A percentile compares a stretch with the other conserved stretches of the same genome.
These are phyloP conservation scores for western clawed frog (Xenopus tropicalis) DNA, from an alignment of 2,113 vertebrate species.

Conservation along the genomic window DNA sequence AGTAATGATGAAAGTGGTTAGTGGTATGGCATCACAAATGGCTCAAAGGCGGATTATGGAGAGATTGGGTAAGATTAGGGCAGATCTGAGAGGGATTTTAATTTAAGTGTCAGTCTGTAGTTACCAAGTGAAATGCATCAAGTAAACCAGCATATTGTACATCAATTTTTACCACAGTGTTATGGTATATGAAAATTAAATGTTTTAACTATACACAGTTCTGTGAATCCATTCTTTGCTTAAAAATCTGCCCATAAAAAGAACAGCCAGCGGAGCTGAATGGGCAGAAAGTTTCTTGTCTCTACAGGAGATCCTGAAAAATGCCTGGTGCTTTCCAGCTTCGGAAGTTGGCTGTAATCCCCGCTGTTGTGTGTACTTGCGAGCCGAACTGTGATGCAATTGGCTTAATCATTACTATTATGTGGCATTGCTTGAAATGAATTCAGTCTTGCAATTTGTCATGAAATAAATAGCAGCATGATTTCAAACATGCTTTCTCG, in stretches of 20 bases:
- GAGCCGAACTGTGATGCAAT: conserved; percentile 59
- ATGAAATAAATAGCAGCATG: conserved; percentile 53
- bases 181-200: too few relatives aligned
- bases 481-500: conserved; percentile 57
- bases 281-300: conserved; percentile 52
- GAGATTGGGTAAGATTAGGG: too few relatives aligned
- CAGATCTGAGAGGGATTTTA: too few relatives aligned
- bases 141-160: too few relatives aligned
- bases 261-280: conserved; percentile 20
- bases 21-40: too few relatives aligned
- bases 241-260: conserved; percentile 3
- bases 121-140: too few relatives aligned
- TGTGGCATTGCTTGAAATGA: conserved; percentile 48
- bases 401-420: conserved; percentile 58
- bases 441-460: conserved; percentile 58
- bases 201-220: too few relatives aligned
- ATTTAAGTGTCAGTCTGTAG: too few relatives aligned
- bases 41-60: too few relatives aligned
- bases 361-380: conserved; percentile 56
- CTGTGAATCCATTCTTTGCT: too few relatives aligned
- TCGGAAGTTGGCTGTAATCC: conserved; percentile 56
- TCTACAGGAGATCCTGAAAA: conserved; percentile 53
- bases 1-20: too few relatives aligned
- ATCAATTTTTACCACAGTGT: too few relatives aligned
- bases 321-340: conserved; percentile 49